Evolutionary conservation across 2,888 invertebrate genomes (phyloP), one percentile per base, ranked within the genome.

Genomic region (Drosophila nr. perissopoda): DNA sequence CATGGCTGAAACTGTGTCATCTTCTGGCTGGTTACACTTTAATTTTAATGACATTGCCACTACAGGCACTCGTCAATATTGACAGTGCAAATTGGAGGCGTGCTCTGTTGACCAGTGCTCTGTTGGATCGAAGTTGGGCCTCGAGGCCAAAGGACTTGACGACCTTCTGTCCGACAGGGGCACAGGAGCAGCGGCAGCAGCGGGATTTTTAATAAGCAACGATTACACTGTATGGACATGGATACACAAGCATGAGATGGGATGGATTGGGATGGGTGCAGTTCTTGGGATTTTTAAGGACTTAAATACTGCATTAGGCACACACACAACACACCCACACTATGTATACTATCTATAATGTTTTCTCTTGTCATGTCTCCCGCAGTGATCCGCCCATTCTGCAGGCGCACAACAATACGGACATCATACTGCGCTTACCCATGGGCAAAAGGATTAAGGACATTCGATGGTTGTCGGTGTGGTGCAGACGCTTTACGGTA

Each of bases 401-500:
- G 90, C 94, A 95, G 82, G 95, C 95, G 63, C 96, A 96, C 94
- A 95, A 95, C 92, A 96, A 96, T 93, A 94, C 96, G 40, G 96
- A 98, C 94, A 95, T 98, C 90, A 95, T 98, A 84, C 95, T 98
- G 91, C 95, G 96, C 88, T 94, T 98, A 91, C 98, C 98, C 63
- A 95, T 95, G 84, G 97, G 97, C 74, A 96, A 96, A 93, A 95
- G 97, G 93, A 95, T 98, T 92, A 94, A 96, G 88, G 98, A 98
- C 94, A 96, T 98, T 94, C 96, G 96, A 93, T 98, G 97, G 97
- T 94, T 98, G 83, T 97, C 97, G 78, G 97, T 98, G 54, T 98
- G 98, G 98, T 98, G 98, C 94, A 94, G 97, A 83, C 94, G 98
- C 92, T 98, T 98, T 93, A 97, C 97, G 89, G 98, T 98, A 93